Evolutionary conservation across 2,888 invertebrate species (phyloP), one percentile per base, ranked within the genome.

Genomic region (Xylocampa areola): DNA sequence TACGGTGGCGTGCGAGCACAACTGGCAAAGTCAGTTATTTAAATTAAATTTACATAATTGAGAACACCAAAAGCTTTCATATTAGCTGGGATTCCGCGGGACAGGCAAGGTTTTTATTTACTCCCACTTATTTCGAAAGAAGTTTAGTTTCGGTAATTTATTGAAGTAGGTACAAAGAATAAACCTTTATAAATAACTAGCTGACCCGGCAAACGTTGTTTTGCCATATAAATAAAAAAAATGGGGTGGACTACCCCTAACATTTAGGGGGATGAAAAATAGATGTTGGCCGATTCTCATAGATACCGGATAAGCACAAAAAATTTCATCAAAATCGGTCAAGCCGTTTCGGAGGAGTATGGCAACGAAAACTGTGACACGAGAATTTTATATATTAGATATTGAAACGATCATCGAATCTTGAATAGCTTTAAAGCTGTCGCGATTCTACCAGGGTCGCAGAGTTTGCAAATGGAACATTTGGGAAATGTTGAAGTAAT

Each of bases 11-110:
- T 79, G 78, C 78, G 43, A 45, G 57, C 77, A 76, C 59, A 58
- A 72, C 69, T 66, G 60, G 62, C 81, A 73, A 77, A 86, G 81
- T 81, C 79, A 76, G 83, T 81, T 83, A 86, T 87, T 87, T 84
- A 84, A 87, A 87, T 88, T 81, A 78, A 84, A 87, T 88, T 84
- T 87, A 76, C 86, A 87, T 88, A 86, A 86, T 86, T 85, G 79
- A 84, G 79, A 68, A 80, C 84, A 85, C 81, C 77, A 80, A 86
- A 86, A 80, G 82, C 80, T 83, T 82, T 84, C 73, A 76, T 80
- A 81, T 85, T 79, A 80, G 78, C 73, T 69, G 64, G 68, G 79
- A 79, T 80, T 81, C 79, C 57, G 62, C 45, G 66, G 62, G 74
- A 76, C 68, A 73, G 64, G 54, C 50, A 60, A 43, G n/a, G n/a